phyloP scores from a whole-genome alignment of 2,888 invertebrate species.

The Caenorhabditis auriculariae region DNA sequence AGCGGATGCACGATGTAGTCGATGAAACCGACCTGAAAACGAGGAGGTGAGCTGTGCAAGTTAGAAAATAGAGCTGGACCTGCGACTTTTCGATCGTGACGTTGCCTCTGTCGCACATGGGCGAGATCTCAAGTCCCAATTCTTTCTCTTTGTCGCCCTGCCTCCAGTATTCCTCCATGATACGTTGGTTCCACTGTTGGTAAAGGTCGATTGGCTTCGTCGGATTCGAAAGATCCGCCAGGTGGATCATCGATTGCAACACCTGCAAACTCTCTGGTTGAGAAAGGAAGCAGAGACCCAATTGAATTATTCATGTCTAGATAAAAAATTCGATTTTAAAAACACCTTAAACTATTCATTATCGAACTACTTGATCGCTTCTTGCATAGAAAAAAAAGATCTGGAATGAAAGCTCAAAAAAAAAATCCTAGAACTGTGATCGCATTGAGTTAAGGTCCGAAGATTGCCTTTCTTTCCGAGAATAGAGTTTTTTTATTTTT shows the following conservation, averaged over 20 bases:
- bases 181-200: conserved; percentile 86
- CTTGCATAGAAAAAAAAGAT: too few species aligned
- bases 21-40: conserved; percentile 85
- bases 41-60: neutral
- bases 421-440: too few species aligned
- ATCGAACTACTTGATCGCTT: too few species aligned
- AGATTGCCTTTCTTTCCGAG: too few species aligned
- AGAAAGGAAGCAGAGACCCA: too few species aligned
- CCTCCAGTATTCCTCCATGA: conserved; percentile 98
- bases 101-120: conserved; percentile 97
- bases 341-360: too few species aligned
- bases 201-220: conserved; percentile 90
- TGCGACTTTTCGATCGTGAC: conserved; percentile 97
- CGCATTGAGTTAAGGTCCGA: too few species aligned
- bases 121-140: conserved; percentile 92
- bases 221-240: conserved; percentile 92
- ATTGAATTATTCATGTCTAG: too few species aligned
- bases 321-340: too few species aligned
- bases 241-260: conserved; percentile 97
- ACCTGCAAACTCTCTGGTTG: too few species aligned
- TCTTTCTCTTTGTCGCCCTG: conserved; percentile 87
- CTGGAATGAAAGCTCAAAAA: too few species aligned
- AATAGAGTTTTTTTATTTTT: too few species aligned
- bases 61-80: conserved; percentile 65
- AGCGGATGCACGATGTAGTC: conserved; percentile 99